Evolutionary conservation across 2,113 vertebrate genomes (phyloP), one percentile per base, ranked within the genome.

Genomic region (Halichoerus grypus): DNA sequence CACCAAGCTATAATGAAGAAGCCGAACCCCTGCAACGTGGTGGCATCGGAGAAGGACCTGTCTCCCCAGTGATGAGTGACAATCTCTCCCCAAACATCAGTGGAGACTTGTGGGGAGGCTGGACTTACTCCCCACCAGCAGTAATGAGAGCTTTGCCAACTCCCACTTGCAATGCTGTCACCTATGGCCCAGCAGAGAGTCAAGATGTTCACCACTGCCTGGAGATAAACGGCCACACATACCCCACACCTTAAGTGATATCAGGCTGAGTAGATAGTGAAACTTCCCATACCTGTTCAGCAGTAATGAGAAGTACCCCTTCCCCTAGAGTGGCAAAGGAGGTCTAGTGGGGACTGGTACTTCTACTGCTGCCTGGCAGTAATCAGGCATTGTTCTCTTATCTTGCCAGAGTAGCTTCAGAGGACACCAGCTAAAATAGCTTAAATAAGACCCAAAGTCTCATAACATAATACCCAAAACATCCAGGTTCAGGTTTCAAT

Each of bases 231-330:
- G 6, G 15, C 1, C 16, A 83, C 9, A n/a, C 53, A 51, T 19
- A 4, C 3, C 22, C 0, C 2, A 26, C 5, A 3, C 31, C 3
- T 33, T 14, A 55, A n/a, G 13, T 39, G 61, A 22, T n/a, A 4
- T n/a, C 76, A 39, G 39, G 9, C n/a, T 7, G 12, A 13, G 31
- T 1, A 51, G 31, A 51, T 0, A 36, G 22, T 91, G 31, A 77
- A 67, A 55, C 87, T 5, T 15, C 10, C 39, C 39, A 67, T 14
- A 33, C 8, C 24, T 26, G 7, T 4, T 24, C 49, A 15, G 22
- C 16, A 21, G 13, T 69, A 33, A 53, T 39, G 24, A 71, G 31
- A 53, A 21, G 59, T 36, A 10, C 19, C 4, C 3, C 3, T 33
- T 86, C 10, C 18, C 7, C 2, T 9, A 14, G 0, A 11, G 19